Base-by-base conservation (phyloP, 1,140 invertebrate species). In the Drosophila nebulosa region DNA sequence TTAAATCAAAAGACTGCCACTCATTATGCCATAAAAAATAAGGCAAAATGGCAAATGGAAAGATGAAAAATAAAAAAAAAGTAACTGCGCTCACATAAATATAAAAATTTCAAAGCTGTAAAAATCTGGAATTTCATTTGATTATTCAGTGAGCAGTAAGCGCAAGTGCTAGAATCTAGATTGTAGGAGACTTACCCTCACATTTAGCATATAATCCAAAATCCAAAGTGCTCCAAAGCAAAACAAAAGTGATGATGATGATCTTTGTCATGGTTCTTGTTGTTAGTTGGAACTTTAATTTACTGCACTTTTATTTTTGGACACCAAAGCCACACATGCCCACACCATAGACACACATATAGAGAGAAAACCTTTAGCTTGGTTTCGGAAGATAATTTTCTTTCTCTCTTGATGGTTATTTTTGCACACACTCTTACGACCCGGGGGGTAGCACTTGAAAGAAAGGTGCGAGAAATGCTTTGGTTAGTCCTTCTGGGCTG, bases 1-100 rank as follows among this genome's bases (percentile, higher is more conserved):
- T 88, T 86, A 81, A 88, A 88, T 86, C 81, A 86, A 86, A 81
- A 86, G 78, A 74, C 83, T 78, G 74, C 39, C 70, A 69, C 81
- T 85, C 81, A 86, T 86, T 86, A 88, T 88, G 69, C 78, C 70
- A 86, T 88, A 72, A 86, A 86, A 78, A 78, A 58, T 36, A 39
- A 27, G 35, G 51, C 52, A 46, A 46, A 57, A 30, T 69, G 59
- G 53, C 57, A 69, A 76, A 73, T 80, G 64, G 39, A 53, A 74
- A 77, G 39, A 61, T 61, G 64, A 55, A 79, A 73, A 46, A 32
- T 12, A 10, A 74, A 46, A 63, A 73, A 76, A 69, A 64, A 57
- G 46, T 16, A 73, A 73, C 59, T 24, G 26, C 51, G 52, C 42
- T 70, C 56, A 69, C 68, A 83, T 83, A 83, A 79, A 73, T 79